Evolutionary conservation across 2,797 vertebrate genomes (phyloP).

Genomic region (Craterocephalus amniculus): DNA sequence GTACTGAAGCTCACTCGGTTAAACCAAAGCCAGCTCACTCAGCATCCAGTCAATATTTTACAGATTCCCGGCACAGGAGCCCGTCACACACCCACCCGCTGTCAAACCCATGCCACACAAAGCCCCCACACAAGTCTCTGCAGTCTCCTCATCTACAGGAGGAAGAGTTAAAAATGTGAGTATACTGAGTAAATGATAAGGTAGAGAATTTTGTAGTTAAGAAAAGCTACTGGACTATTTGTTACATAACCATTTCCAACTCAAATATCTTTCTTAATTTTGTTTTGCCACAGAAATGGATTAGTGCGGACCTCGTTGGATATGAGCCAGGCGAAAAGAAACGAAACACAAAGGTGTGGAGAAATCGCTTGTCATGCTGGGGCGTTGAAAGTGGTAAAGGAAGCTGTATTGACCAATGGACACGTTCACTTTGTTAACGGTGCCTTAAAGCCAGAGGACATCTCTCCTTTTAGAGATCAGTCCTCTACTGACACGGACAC

Average conservation of each 20-base stretch:
- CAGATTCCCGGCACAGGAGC: slow-evolving; percentile 41
- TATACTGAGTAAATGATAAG: slow-evolving; percentile 37
- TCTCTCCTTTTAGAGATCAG: slow-evolving; percentile 71
- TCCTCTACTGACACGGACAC: slow-evolving; percentile 58
- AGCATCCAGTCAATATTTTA: slow-evolving; percentile 34
- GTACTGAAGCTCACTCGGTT: slow-evolving; percentile 23
- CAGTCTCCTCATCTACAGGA: slow-evolving; percentile 56
- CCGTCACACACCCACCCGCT: slow-evolving; percentile 23
- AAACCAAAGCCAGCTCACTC: slow-evolving; percentile 28
- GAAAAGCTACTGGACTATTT: not conserved
- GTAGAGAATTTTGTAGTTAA: not conserved
- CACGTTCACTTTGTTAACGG: slow-evolving; percentile 86
- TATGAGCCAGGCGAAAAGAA: slow-evolving; percentile 75
- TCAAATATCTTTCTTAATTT: not conserved
- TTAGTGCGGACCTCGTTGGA: slow-evolving; percentile 67
- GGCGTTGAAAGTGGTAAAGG: slow-evolving; percentile 78
- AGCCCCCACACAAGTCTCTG: slow-evolving; percentile 31
- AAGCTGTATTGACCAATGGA: slow-evolving; percentile 87
- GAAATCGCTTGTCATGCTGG: slow-evolving; percentile 36
- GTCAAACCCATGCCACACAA: slow-evolving; percentile 44
- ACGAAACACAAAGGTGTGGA: slow-evolving; percentile 67
- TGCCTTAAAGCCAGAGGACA: slow-evolving; percentile 95
- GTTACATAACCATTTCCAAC: not conserved
- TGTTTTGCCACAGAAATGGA: slow-evolving; percentile 74
- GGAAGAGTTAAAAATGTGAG: slow-evolving; percentile 89